Percentiles rank a stretch among this genome's conserved stretches.
phyloP scores from a whole-genome alignment of 2,113 vertebrate genomes.

The Zeus faber region DNA sequence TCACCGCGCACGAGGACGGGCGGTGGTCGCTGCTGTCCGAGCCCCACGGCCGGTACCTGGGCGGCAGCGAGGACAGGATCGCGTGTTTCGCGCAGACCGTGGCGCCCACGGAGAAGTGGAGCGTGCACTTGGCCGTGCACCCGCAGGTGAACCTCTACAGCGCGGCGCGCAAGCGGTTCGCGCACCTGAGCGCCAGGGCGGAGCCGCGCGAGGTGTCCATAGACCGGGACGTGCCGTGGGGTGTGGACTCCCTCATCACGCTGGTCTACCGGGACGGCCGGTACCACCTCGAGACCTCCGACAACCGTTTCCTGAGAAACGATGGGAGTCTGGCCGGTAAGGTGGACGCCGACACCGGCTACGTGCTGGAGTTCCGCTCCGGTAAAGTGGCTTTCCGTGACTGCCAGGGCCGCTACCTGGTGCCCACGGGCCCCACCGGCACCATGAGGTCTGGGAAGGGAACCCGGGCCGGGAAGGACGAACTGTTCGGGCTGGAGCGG shows the following conservation, averaged over 20 bases:
- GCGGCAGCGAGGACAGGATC: constrained; percentile 91
- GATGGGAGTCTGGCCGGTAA: constrained; percentile 79
- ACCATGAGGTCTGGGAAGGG: constrained; percentile 87
- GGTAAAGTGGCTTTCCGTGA: constrained; percentile 93
- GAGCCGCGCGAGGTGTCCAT: constrained; percentile 80
- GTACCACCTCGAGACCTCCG: constrained; percentile 90
- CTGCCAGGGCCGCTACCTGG: constrained; percentile 86
- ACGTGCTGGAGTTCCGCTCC: constrained; percentile 90
- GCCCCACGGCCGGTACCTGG: constrained; percentile 86
- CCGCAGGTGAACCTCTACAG: constrained; percentile 93
- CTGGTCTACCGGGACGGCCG: constrained; percentile 90
- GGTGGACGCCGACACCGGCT: constrained; percentile 82
- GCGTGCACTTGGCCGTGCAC: constrained; percentile 93
- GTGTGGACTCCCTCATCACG: constrained; percentile 90
- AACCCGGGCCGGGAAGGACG: constrained; percentile 87
- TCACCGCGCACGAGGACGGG: constrained; percentile 89
- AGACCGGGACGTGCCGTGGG: constrained; percentile 92
- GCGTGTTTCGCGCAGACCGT: constrained; percentile 87
- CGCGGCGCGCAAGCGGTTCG: constrained; percentile 90
- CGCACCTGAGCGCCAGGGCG: constrained; percentile 79
- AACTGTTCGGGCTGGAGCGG: constrained; percentile 92
- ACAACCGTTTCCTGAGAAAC: constrained; percentile 87
- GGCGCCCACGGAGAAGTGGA: constrained; percentile 86
- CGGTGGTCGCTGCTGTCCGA: constrained; percentile 96
- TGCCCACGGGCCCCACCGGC: constrained; percentile 87